A percentile compares a stretch with the other conserved stretches of the same genome.
These are phyloP conservation scores for Heliocidaris erythrogramma DNA, from an alignment of 35 echinoderm and acorn worm species.

Conservation along the genomic window DNA sequence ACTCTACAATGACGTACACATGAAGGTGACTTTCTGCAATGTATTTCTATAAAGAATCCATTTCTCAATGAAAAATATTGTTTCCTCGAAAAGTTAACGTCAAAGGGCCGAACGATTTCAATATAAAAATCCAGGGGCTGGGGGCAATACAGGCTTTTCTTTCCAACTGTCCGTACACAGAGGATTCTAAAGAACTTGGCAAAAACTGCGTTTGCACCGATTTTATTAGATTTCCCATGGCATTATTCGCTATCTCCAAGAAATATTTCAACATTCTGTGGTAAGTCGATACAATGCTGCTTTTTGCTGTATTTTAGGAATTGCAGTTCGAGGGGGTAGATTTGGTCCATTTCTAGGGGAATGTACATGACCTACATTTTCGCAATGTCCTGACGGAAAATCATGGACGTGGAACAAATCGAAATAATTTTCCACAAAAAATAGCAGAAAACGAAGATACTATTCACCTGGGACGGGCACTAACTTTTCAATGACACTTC, in stretches of 20 bases:
- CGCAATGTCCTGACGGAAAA: background rate
- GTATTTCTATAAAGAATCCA: background rate
- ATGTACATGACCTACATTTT: background rate
- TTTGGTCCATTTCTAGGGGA: background rate
- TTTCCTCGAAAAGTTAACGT: background rate
- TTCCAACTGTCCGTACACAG: background rate
- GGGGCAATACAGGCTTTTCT: background rate
- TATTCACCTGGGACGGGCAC: too few relatives aligned
- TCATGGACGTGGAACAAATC: too few relatives aligned
- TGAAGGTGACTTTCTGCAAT: background rate
- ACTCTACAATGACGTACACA: background rate
- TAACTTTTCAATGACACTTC: too few relatives aligned
- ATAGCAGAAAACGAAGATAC: too few relatives aligned
- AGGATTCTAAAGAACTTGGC: background rate
- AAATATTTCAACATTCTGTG: background rate
- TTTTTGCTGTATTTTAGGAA: background rate
- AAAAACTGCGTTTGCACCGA: background rate
- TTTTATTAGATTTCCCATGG: background rate
- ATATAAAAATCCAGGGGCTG: too few relatives aligned
- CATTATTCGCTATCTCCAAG: background rate
- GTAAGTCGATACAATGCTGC: background rate
- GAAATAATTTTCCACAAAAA: too few relatives aligned
- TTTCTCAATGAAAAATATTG: background rate
- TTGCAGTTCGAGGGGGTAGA: background rate
- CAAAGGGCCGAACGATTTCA: too few relatives aligned